These are phyloP conservation scores for Mactromeris polynyma DNA, from an alignment of 2,888 invertebrate species.

Conservation along the genomic window DNA sequence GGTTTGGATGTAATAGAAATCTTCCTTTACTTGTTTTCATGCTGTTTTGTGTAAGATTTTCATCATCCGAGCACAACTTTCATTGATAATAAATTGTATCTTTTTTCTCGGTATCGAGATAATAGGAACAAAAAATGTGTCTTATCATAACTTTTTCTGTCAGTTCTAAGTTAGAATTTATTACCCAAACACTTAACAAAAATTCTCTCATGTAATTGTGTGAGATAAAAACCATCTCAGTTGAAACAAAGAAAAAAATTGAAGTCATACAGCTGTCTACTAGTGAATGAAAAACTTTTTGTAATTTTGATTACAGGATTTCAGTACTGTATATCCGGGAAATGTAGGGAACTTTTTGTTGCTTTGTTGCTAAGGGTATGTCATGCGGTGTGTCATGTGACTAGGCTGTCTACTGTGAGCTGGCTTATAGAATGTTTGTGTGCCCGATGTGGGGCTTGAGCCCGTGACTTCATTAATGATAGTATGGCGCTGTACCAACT, in stretches of 20 bases:
- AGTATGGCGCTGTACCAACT: too few species aligned
- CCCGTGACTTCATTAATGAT: too few species aligned
- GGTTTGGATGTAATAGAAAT: neutral
- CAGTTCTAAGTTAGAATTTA: conserved; percentile 40
- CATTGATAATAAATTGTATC: neutral
- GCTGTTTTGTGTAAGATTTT: neutral
- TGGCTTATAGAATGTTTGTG: too few species aligned
- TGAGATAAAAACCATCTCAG: conserved; percentile 15
- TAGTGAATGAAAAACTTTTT: neutral
- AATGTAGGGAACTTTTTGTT: neutral
- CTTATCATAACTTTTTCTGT: conserved; percentile 35
- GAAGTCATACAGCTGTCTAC: neutral
- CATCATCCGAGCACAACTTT: neutral
- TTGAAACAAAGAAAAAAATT: conserved; percentile 17
- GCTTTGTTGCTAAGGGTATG: too few species aligned
- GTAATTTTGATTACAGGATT: neutral
- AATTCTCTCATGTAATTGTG: conserved; percentile 18
- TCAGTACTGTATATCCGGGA: neutral
- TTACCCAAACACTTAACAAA: conserved; percentile 38
- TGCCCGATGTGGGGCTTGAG: too few species aligned
- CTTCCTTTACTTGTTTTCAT: neutral
- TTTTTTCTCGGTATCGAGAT: neutral
- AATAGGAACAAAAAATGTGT: neutral
- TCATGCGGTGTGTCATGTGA: too few species aligned
- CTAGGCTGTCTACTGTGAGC: too few species aligned